phyloP scores from a whole-genome alignment of 2,888 invertebrate genomes.

The Gisinianus flammeolus region DNA sequence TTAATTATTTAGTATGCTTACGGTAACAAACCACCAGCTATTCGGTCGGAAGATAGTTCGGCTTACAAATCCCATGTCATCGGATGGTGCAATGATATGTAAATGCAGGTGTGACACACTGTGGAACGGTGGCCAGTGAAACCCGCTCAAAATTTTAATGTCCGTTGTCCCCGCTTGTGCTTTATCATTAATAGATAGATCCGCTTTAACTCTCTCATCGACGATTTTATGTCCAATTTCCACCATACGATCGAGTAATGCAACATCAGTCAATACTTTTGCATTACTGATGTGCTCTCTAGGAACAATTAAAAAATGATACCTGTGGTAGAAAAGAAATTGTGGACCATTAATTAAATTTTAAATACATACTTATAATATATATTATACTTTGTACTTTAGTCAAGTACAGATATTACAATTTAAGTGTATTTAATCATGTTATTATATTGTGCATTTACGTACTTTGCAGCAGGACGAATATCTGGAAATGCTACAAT shows the following conservation, averaged over 20 bases:
- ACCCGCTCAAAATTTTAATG: slow-evolving; percentile 63
- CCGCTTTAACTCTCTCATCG: slow-evolving; percentile 21
- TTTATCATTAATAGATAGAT: background rate
- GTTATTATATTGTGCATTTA: too few relatives aligned
- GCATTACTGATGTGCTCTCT: slow-evolving; percentile 78
- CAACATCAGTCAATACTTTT: slow-evolving; percentile 70
- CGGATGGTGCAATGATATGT: slow-evolving; percentile 81
- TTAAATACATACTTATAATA: too few relatives aligned
- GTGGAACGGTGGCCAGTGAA: slow-evolving; percentile 91
- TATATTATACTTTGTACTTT: too few relatives aligned
- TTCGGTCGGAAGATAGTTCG: slow-evolving; percentile 74
- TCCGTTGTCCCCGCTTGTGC: background rate
- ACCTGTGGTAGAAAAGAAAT: too few relatives aligned
- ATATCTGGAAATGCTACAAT: slow-evolving; percentile 82
- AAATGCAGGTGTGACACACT: slow-evolving; percentile 82
- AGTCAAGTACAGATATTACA: too few relatives aligned
- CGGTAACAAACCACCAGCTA: slow-evolving; percentile 82
- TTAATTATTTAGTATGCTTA: slow-evolving; percentile 65
- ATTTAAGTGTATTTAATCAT: too few relatives aligned
- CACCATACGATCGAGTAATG: slow-evolving; percentile 38
- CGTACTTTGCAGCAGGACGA: slow-evolving; percentile 77
- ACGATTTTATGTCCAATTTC: slow-evolving; percentile 39
- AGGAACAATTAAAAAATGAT: slow-evolving; percentile 80
- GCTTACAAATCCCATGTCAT: slow-evolving; percentile 73
- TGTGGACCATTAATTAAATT: too few relatives aligned